Evolutionary conservation across 2,888 invertebrate genomes (phyloP).

Genomic region (Athripsodes cinereus): DNA sequence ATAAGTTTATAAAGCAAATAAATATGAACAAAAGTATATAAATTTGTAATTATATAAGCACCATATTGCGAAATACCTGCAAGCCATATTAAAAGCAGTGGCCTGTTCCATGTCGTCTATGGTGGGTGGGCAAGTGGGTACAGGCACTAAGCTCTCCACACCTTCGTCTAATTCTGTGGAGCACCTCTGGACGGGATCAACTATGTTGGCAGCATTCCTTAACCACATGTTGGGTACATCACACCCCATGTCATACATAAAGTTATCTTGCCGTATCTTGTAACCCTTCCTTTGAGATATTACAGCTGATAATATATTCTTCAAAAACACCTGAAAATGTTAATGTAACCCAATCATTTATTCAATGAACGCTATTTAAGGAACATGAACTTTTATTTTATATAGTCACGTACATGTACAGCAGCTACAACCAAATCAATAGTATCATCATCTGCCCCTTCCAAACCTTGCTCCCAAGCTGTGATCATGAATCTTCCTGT

Average conservation of each 20-base stretch:
- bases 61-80: conserved; percentile 40
- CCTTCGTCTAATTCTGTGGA: conserved; percentile 54
- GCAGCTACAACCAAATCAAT: conserved; percentile 78
- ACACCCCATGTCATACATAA: conserved; percentile 74
- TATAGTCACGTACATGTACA: conserved; percentile 59
- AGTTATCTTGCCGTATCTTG: conserved; percentile 64
- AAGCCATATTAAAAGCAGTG: conserved; percentile 67
- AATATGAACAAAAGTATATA: too few species aligned
- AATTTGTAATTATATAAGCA: too few species aligned
- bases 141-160: conserved; percentile 52
- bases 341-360: too few species aligned
- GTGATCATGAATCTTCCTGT: conserved; percentile 76
- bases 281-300: conserved; percentile 78
- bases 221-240: conserved; percentile 77
- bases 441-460: conserved; percentile 77
- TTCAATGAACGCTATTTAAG: too few species aligned
- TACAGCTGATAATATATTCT: conserved; percentile 73
- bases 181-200: conserved; percentile 56
- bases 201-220: conserved; percentile 61
- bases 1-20: too few species aligned
- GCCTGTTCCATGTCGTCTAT: conserved; percentile 71
- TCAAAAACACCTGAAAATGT: conserved; percentile 60
- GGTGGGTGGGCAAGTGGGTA: conserved; percentile 63
- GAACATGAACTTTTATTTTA: too few species aligned
- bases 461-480: conserved; percentile 84